phyloP scores from a whole-genome alignment of 2,888 invertebrate genomes.

The Oasisia sp. region DNA sequence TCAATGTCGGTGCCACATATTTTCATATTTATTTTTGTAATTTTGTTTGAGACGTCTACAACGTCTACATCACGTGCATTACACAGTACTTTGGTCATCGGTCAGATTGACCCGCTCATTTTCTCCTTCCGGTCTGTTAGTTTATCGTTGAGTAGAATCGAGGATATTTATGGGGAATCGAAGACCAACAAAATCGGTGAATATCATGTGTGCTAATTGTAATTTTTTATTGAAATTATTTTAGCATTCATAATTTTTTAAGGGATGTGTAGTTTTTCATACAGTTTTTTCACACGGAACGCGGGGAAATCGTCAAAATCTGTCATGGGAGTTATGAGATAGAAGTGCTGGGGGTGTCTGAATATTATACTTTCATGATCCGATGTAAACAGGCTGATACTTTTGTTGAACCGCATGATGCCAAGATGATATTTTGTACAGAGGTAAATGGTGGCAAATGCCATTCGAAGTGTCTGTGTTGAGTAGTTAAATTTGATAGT shows the following conservation, averaged over 20 bases:
- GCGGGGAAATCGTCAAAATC: not conserved
- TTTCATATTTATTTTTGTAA: slow-evolving; percentile 17
- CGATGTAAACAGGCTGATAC: not conserved
- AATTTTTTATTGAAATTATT: slow-evolving; percentile 13
- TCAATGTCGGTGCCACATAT: not conserved
- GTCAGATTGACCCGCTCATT: not conserved
- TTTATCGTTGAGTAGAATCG: not conserved
- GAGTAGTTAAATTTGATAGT: slow-evolving; percentile 5
- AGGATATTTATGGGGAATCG: not conserved
- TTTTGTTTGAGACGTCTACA: not conserved
- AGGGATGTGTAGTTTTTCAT: not conserved
- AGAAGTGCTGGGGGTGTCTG: not conserved
- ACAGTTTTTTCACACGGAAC: not conserved
- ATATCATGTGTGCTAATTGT: not conserved
- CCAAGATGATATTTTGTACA: not conserved
- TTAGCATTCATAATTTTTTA: not conserved
- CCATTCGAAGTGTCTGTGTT: not conserved
- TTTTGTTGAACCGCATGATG: not conserved
- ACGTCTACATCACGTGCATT: not conserved
- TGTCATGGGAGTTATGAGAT: not conserved
- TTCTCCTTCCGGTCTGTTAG: not conserved
- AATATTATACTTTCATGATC: not conserved
- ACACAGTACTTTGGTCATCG: not conserved
- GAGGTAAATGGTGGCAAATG: not conserved
- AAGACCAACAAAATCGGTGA: not conserved